Conservation (phyloP, 2,113 vertebrate species). For the Gallinago paraguaiae region DNA sequence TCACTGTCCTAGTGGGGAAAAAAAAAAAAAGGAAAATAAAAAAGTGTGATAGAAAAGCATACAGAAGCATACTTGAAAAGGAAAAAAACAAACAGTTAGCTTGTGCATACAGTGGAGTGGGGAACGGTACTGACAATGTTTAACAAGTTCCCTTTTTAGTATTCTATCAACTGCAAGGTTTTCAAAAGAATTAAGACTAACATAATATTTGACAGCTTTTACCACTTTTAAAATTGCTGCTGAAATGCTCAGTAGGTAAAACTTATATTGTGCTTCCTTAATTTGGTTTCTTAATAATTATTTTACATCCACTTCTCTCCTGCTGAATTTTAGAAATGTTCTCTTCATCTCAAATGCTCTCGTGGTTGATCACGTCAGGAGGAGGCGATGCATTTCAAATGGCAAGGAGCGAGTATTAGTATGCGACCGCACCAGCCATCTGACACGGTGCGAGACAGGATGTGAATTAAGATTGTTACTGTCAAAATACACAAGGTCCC, state of each 20-base stretch:
- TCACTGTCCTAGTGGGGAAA: not conserved
- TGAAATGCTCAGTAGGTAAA: not conserved
- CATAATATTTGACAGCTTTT: not conserved
- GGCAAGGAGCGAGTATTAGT: not conserved
- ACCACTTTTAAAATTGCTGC: not conserved
- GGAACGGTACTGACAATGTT: not conserved
- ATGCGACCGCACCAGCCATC: not conserved
- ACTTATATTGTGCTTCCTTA: not conserved
- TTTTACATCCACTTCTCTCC: not conserved
- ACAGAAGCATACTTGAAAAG: not conserved
- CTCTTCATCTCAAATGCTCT: not conserved
- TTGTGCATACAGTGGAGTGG: not conserved
- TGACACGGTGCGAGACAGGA: not conserved
- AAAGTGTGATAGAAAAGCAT: not conserved
- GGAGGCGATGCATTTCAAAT: not conserved
- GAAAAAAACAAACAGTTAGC: not conserved
- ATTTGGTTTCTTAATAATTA: not conserved
- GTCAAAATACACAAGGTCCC: accelerated
- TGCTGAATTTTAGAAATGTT: not conserved
- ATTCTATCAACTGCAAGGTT: not conserved
- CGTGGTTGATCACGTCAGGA: accelerated
- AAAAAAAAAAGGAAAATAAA: not conserved
- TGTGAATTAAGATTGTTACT: not conserved
- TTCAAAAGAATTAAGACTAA: not conserved
- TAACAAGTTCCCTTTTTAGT: not conserved